Percentiles rank a stretch among this genome's conserved stretches.
Evolutionary conservation across 2,113 vertebrate genomes (phyloP).

Genomic region (Rostratula benghalensis): DNA sequence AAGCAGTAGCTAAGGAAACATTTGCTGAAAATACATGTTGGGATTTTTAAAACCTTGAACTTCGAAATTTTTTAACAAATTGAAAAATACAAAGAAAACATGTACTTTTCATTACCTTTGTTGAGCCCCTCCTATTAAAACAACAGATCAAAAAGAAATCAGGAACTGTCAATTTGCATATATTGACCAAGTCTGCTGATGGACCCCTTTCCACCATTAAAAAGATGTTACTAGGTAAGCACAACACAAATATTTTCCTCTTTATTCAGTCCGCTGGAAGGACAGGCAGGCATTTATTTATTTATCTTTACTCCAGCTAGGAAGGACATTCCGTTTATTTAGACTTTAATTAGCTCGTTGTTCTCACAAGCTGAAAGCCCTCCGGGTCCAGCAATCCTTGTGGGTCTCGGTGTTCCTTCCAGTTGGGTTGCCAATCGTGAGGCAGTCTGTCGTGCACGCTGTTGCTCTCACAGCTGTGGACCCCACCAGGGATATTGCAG

Average conservation of each 20-base stretch:
- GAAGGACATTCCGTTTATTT: constrained; percentile 17
- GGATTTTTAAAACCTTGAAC: not conserved
- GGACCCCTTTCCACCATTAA: not conserved
- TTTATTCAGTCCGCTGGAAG: constrained; percentile 31
- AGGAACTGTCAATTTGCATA: not conserved
- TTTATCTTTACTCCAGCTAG: constrained; percentile 27
- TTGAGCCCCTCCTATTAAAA: not conserved
- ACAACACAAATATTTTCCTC: not conserved
- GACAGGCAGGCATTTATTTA: not conserved
- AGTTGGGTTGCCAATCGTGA: constrained; percentile 32
- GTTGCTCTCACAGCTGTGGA: constrained; percentile 50
- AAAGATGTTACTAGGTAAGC: not conserved
- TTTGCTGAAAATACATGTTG: not conserved
- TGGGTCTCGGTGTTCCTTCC: constrained; percentile 41
- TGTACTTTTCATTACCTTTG: not conserved
- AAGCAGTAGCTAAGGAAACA: not conserved
- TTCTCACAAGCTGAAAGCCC: constrained; percentile 44
- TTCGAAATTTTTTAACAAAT: not conserved
- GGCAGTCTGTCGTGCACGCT: not conserved
- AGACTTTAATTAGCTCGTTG: constrained; percentile 27
- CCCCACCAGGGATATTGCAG: constrained; percentile 44
- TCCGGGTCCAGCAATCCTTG: constrained; percentile 22
- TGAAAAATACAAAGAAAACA: not conserved
- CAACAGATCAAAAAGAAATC: not conserved
- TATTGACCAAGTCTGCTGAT: not conserved